Conservation (phyloP, 2,888 invertebrate species). For the Conchocele bisecta region DNA sequence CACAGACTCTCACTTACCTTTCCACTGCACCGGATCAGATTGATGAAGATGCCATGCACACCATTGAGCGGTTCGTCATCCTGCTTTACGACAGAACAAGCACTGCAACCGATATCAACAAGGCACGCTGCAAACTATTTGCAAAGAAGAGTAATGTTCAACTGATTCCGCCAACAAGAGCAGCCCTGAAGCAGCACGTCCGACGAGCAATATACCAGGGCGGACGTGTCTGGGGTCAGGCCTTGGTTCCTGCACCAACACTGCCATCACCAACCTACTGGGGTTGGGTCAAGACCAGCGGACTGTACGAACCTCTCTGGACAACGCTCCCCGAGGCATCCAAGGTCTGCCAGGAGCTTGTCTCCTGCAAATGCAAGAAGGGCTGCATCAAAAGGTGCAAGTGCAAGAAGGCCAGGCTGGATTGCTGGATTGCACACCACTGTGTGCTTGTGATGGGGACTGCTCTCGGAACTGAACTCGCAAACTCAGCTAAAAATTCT, state of each 20-base stretch:
- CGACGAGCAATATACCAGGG: background rate
- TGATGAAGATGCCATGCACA: background rate
- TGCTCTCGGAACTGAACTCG: too few species aligned
- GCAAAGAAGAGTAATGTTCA: background rate
- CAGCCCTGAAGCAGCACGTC: background rate
- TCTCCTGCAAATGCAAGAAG: background rate
- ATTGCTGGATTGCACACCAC: conserved; percentile 7
- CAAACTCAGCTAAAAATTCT: too few species aligned
- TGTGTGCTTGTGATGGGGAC: background rate
- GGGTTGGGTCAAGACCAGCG: background rate
- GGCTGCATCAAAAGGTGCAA: background rate
- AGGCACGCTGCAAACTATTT: background rate
- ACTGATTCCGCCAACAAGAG: background rate
- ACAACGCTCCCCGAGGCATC: background rate
- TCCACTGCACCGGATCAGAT: background rate
- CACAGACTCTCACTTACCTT: background rate
- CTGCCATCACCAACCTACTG: background rate
- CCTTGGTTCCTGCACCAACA: background rate
- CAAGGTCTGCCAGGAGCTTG: conserved; percentile 4
- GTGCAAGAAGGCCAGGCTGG: background rate
- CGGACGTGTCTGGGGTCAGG: background rate
- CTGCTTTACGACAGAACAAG: conserved; percentile 2
- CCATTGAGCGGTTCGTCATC: background rate
- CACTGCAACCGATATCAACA: background rate
- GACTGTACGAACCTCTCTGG: background rate